Evolutionary conservation across 2,113 vertebrate species (phyloP).

Genomic region (Mastomys natalensis): DNA sequence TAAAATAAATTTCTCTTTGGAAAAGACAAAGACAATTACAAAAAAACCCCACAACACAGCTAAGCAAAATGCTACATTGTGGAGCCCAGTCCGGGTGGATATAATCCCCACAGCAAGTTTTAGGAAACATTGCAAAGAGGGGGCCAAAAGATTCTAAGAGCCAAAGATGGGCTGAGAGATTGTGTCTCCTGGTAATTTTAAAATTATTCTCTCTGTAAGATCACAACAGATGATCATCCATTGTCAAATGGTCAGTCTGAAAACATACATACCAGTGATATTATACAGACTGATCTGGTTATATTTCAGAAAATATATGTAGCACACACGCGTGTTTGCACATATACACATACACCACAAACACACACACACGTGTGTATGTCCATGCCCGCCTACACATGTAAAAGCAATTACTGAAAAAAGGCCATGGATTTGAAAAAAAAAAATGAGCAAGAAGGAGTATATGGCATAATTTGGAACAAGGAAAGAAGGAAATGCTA

Average conservation of each 20-base stretch:
- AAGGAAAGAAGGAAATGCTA: background rate
- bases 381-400: background rate
- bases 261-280: background rate
- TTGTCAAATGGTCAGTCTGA: background rate
- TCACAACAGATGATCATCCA: background rate
- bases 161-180: background rate
- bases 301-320: background rate
- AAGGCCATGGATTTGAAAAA: background rate
- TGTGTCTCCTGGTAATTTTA: background rate
- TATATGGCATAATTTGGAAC: background rate
- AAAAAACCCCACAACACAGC: background rate
- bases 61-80: background rate
- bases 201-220: background rate
- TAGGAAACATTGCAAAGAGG: background rate
- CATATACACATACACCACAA: background rate
- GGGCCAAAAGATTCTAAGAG: background rate
- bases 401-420: background rate
- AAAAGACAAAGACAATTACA: too few species aligned
- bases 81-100: too few species aligned
- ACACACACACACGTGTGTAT: background rate
- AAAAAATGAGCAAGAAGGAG: background rate
- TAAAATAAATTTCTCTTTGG: background rate
- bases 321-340: accelerated
- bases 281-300: background rate
- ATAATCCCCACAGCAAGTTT: background rate